These are phyloP conservation scores for Serranochromis macrocephalus DNA, from an alignment of 2,113 vertebrate genomes.

Conservation along the genomic window DNA sequence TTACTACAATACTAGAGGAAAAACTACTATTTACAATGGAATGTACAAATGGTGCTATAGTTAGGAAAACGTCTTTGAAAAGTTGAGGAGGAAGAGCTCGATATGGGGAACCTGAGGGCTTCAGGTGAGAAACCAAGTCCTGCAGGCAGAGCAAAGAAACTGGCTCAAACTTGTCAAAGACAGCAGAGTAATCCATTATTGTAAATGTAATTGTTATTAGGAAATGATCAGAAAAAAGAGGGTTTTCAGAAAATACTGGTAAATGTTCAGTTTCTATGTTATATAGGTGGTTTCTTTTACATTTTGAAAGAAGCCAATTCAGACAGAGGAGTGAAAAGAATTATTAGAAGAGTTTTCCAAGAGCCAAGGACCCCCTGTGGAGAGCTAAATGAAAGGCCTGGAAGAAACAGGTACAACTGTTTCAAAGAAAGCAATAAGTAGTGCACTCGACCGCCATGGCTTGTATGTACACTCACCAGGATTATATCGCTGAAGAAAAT, in stretches of 20 bases:
- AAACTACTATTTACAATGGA: not conserved
- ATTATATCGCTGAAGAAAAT: not conserved
- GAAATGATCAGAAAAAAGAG: not conserved
- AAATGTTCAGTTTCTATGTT: not conserved
- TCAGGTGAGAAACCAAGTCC: not conserved
- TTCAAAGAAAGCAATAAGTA: not conserved
- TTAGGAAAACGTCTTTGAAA: not conserved
- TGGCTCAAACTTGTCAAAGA: not conserved
- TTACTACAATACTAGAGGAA: not conserved
- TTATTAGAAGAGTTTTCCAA: not conserved
- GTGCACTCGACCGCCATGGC: not conserved
- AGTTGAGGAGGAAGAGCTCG: not conserved
- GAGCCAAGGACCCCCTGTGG: not conserved
- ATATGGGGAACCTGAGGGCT: not conserved
- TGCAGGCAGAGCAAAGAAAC: not conserved
- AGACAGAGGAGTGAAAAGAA: not conserved
- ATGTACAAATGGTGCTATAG: not conserved
- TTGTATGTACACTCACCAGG: not conserved
- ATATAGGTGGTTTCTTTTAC: not conserved
- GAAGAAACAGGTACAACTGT: not conserved
- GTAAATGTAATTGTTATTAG: not conserved
- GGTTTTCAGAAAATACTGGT: not conserved
- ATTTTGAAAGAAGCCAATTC: not conserved
- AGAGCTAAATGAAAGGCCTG: not conserved
- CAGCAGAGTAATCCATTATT: not conserved